Percentiles rank a stretch among this genome's conserved stretches.
Evolutionary conservation across 2,888 invertebrate species (phyloP).

Genomic region (Zonitis immaculata): DNA sequence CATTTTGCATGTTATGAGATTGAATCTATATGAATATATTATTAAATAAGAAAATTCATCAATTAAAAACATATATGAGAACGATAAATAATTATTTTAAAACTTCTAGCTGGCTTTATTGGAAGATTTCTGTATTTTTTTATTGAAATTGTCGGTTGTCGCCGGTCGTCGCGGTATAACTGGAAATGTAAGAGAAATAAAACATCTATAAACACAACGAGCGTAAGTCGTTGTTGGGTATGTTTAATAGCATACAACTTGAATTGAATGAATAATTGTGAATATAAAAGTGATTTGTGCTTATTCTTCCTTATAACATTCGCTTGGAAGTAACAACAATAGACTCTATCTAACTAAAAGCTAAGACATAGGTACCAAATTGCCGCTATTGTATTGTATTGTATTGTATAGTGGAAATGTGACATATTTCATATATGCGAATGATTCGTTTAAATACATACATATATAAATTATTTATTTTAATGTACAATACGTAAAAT

Average conservation of each 20-base stretch:
- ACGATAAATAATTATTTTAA: no score
- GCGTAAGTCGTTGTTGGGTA: conserved; percentile 1
- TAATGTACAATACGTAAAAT: conserved; percentile 16
- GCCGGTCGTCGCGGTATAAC: no score
- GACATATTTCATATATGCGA: conserved; percentile 19
- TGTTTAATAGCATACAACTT: conserved; percentile 18
- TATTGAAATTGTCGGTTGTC: background rate
- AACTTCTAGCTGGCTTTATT: no score
- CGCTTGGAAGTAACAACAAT: conserved; percentile 13
- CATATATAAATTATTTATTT: conserved; percentile 24
- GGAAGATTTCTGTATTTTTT: no score
- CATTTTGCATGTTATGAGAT: no score
- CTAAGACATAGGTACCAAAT: conserved; percentile 17
- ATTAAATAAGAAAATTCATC: no score
- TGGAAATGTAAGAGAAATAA: background rate
- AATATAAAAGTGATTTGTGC: conserved; percentile 20
- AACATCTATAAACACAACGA: background rate
- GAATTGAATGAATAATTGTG: conserved; percentile 21
- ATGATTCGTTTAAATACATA: conserved; percentile 14
- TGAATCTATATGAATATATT: no score
- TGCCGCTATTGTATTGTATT: conserved; percentile 17
- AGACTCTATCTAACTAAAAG: conserved; percentile 5
- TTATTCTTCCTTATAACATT: conserved; percentile 16
- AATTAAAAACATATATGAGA: no score
- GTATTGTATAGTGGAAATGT: no score